Evolutionary conservation across 2,888 invertebrate genomes (phyloP), one percentile per base, ranked within the genome.

Genomic region (Hylaea fasciaria): DNA sequence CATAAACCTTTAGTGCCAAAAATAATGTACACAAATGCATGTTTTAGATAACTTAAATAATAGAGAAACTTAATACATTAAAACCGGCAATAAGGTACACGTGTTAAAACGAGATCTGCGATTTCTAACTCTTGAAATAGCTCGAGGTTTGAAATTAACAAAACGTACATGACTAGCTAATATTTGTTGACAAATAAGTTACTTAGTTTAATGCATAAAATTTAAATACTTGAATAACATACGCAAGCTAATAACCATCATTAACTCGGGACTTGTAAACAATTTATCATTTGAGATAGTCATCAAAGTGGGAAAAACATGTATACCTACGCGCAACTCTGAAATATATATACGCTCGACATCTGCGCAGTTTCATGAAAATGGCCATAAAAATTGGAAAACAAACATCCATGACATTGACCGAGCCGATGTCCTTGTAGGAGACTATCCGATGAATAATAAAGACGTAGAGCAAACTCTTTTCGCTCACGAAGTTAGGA

Each of bases 401-500:
- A 70, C 73, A 77, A 81, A 81, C 75, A 83, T 69, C 67, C 77
- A 71, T 81, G 86, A 83, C 85, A 83, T 87, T 85, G 82, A 78
- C 76, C 78, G 78, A 77, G 70, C 71, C 61, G 59, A 68, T 73
- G 85, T 82, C 83, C 86, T 87, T 87, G 83, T 65, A 64, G 70
- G 70, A 63, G 70, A 73, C 77, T 70, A 71, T 74, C 69, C 70
- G 65, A 57, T 69, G 58, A 64, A 62, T 60, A 51, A 65, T 64
- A 69, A 58, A 68, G 61, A 70, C 61, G 65, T 61, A 68, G 50
- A 57, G 68, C 67, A 66, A 70, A 72, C 66, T 65, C 69, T 69
- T 70, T 68, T 65, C 66, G 46, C 56, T 57, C 49, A 14, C 16
- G 45, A 54, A 55, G 58, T 63, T 64, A 57, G 51, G 39, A 44